Conservation (phyloP, 2,797 vertebrate species). For the Propithecus deckenii region DNA sequence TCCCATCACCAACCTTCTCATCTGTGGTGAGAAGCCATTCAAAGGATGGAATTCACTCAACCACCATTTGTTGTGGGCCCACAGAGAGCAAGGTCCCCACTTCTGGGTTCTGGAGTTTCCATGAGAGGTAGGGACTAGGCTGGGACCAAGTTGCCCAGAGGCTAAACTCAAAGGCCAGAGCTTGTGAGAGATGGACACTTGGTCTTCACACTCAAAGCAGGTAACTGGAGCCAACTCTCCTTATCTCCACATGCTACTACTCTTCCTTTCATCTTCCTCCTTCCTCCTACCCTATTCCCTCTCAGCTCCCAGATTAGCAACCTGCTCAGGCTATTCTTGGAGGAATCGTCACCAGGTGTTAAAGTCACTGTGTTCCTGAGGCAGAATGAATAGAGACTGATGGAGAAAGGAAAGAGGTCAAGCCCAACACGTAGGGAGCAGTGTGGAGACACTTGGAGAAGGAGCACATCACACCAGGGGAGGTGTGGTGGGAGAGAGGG, state of each 20-base stretch:
- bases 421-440: not conserved
- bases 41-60: not conserved
- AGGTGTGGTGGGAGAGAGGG: too few relatives aligned
- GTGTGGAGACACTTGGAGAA: not conserved
- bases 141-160: not conserved
- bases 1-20: not conserved
- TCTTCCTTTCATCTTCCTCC: not conserved
- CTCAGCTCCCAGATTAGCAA: slow-evolving; percentile 66
- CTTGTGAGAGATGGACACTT: not conserved
- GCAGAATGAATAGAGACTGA: slow-evolving; percentile 32
- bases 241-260: not conserved
- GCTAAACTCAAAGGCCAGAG: slow-evolving; percentile 6
- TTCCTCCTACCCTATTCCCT: not conserved
- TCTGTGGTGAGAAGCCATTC: not conserved
- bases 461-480: not conserved
- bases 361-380: slow-evolving; percentile 49
- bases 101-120: not conserved
- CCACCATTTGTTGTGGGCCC: not conserved
- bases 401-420: slow-evolving; percentile 6
- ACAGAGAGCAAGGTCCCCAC: not conserved
- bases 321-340: slow-evolving; percentile 64
- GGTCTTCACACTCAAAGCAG: not conserved
- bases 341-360: slow-evolving; percentile 62
- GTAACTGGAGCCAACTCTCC: not conserved
- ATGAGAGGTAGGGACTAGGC: not conserved